A percentile compares a stretch with the other conserved stretches of the same genome.
phyloP scores from a whole-genome alignment of 2,113 vertebrate genomes.

The Nerophis lumbriciformis region DNA sequence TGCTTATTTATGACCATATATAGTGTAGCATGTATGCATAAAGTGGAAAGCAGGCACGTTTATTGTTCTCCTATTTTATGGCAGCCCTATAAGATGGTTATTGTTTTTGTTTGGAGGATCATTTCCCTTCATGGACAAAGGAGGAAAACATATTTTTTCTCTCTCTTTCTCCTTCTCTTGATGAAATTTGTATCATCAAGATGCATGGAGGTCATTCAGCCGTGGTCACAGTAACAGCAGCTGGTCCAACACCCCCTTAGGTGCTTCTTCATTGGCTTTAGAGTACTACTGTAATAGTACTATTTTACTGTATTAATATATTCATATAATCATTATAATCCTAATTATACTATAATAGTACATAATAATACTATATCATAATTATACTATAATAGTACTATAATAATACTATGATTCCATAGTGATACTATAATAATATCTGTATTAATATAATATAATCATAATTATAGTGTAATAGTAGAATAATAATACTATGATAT shows the following conservation, averaged over 20 bases:
- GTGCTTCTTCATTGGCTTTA: conserved; percentile 32
- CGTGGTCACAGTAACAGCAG: conserved; percentile 46
- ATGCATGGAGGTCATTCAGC: conserved; percentile 47
- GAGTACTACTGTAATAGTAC: conserved; percentile 8
- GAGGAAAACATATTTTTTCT: conserved; percentile 48
- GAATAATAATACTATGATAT: too few species aligned
- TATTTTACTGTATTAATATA: not conserved
- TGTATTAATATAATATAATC: too few species aligned
- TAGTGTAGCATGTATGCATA: conserved; percentile 20
- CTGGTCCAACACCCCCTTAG: conserved; percentile 51
- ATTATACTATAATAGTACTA: too few species aligned
- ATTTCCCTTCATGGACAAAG: conserved; percentile 63
- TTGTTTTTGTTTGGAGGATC: conserved; percentile 72
- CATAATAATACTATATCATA: too few species aligned
- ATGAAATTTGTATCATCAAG: conserved; percentile 6
- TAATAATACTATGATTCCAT: too few species aligned
- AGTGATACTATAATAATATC: too few species aligned
- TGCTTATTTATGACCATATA: conserved; percentile 29
- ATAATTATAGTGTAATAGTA: too few species aligned
- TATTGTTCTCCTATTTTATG: conserved; percentile 69
- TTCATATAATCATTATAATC: too few species aligned
- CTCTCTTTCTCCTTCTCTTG: conserved; percentile 11
- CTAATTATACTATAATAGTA: too few species aligned
- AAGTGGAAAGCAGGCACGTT: conserved; percentile 38
- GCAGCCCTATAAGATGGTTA: conserved; percentile 69